These are phyloP conservation scores for Didymodactylos carnosus DNA, from an alignment of 2,888 invertebrate genomes.

Conservation along the genomic window DNA sequence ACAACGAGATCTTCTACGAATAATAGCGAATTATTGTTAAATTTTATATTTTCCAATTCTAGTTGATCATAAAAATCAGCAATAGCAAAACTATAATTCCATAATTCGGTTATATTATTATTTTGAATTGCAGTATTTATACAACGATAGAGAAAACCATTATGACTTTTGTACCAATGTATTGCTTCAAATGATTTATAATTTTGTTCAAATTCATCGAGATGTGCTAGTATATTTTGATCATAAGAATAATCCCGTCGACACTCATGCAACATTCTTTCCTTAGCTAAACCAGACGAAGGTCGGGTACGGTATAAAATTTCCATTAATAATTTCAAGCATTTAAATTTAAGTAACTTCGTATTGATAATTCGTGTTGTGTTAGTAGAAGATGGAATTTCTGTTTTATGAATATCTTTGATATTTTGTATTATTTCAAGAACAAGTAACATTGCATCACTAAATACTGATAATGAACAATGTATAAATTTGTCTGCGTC, in stretches of 20 bases:
- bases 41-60: neutral
- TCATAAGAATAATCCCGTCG: neutral
- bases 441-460: no score
- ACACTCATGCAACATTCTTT: neutral
- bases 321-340: neutral
- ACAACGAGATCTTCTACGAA: neutral
- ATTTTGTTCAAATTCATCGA: neutral
- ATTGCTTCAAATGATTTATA: neutral
- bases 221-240: neutral
- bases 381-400: no score
- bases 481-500: no score
- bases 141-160: neutral
- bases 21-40: neutral
- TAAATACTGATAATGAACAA: no score
- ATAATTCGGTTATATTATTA: neutral
- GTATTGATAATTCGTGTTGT: neutral
- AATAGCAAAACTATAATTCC: neutral
- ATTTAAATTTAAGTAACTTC: neutral
- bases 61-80: neutral
- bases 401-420: no score
- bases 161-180: neutral
- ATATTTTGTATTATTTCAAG: no score
- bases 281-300: neutral
- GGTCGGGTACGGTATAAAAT: neutral
- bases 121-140: neutral